These are phyloP conservation scores for Blastomussa wellsi DNA, from an alignment of 92 coral and sea anemone species.

Conservation along the genomic window DNA sequence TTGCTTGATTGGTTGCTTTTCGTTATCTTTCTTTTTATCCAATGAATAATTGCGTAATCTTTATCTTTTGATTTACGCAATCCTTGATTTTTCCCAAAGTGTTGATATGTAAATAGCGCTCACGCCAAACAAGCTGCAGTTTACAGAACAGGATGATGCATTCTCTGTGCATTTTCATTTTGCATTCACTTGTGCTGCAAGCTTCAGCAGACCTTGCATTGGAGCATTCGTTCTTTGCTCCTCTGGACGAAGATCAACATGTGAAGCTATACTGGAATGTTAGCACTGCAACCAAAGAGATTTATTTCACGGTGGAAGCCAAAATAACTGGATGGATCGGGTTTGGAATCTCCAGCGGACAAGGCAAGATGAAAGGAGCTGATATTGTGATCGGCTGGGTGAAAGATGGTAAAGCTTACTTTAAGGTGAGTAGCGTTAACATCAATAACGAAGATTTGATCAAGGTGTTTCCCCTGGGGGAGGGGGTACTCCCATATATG, in stretches of 20 bases:
- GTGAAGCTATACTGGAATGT: constrained; percentile 63
- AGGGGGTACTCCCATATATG: too few species aligned
- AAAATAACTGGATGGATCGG: constrained; percentile 73
- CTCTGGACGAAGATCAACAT: constrained; percentile 27
- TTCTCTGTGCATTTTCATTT: not conserved
- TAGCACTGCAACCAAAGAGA: constrained; percentile 5
- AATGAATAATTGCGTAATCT: too few species aligned
- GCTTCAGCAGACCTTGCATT: constrained; percentile 1
- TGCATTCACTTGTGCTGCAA: not conserved
- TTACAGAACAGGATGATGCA: not conserved
- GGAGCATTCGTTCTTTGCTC: not conserved
- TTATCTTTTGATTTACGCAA: too few species aligned
- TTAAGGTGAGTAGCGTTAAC: constrained; percentile 37
- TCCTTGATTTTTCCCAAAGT: too few species aligned
- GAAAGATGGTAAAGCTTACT: constrained; percentile 53
- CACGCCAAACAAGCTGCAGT: not conserved
- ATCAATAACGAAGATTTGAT: too few species aligned
- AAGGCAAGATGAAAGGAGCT: constrained; percentile 65
- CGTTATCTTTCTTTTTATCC: too few species aligned
- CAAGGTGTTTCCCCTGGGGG: too few species aligned
- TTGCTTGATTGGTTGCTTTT: too few species aligned
- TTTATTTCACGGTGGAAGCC: constrained; percentile 65
- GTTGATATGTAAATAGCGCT: too few species aligned
- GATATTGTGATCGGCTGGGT: constrained; percentile 74
- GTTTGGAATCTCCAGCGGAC: constrained; percentile 65